phyloP scores from a whole-genome alignment of 1,140 invertebrate species.

The Monomorium pharaonis region DNA sequence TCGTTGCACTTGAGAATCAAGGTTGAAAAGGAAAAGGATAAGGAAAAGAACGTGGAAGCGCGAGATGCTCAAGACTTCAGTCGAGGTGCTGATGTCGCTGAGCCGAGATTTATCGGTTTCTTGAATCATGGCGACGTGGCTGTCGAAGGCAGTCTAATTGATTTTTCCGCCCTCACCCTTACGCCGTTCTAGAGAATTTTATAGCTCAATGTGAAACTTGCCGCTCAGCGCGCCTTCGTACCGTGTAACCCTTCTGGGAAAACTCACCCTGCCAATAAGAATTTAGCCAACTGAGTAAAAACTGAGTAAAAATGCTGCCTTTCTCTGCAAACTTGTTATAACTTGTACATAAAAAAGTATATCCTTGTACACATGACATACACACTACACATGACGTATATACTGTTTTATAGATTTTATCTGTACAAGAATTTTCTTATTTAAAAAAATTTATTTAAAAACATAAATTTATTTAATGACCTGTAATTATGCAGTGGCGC shows the following conservation, averaged over 20 bases:
- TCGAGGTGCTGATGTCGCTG: constrained; percentile 68
- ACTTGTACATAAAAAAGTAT: not conserved
- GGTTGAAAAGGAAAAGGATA: constrained; percentile 11
- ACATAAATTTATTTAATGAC: not conserved
- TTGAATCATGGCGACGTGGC: constrained; percentile 75
- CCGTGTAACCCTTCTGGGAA: constrained; percentile 59
- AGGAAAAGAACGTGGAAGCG: constrained; percentile 43
- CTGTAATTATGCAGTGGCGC: no score
- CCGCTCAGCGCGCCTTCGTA: constrained; percentile 49
- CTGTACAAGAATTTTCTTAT: not conserved
- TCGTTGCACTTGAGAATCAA: constrained; percentile 33
- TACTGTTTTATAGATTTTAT: not conserved
- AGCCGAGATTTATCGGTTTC: constrained; percentile 74
- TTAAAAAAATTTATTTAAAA: not conserved
- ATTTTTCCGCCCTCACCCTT: constrained; percentile 67
- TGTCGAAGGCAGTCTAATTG: constrained; percentile 76
- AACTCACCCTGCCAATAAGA: constrained; percentile 52
- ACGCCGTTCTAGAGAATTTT: constrained; percentile 70
- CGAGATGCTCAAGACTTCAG: constrained; percentile 67
- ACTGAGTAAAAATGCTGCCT: constrained; percentile 46
- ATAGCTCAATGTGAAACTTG: constrained; percentile 66
- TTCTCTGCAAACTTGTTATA: not conserved
- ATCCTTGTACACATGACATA: not conserved
- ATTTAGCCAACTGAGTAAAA: constrained; percentile 60
- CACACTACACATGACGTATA: not conserved